Base-by-base conservation (phyloP, 2,888 invertebrate species). In the Agelastica alni region DNA sequence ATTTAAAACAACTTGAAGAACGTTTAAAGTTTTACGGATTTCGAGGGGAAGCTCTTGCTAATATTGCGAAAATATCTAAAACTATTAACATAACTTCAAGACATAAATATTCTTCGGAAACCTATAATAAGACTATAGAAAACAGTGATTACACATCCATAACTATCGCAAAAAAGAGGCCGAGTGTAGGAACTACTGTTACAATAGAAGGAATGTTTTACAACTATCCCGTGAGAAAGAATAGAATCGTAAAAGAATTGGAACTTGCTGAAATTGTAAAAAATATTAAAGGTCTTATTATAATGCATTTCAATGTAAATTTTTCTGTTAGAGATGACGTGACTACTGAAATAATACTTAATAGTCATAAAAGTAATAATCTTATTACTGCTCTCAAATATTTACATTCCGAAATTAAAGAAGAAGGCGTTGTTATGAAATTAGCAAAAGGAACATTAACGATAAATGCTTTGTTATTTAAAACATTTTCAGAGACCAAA, bases 181-280 rank as follows among this genome's bases (percentile, higher is more conserved):
- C 88, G 4, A 83, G 85, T 32, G 76, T 75, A 59, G 91, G 91
- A 47, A 89, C 89, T 0, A 90, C 90, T 6, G 81, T 91, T 6
- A 85, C 85, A 43, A 78, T 89, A 34, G 80, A 81, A 64, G 84
- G 85, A 42, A 84, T 89, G 63, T 78, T 88, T 61, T 78, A 82
- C 66, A 85, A 84, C 65, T 70, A 83, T 7, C 84, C 83, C 1
- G 85, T 89, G 13, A 77, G 87, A 63, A 81, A 80, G 60, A 82
- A 82, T 65, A 67, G 77, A 32, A 75, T 84, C 36, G 79, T 82
- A 62, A 67, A 73, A 22, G 70, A 79, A 10, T 71, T 82, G 55
- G 85, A 88, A 66, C 59, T 86, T 10, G 82, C 84, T 66, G 78
- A 79, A 28, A 81, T 89, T 34, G 83, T 83, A 67, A 74, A 69